A percentile compares a stretch with the other conserved stretches of the same genome.
Conservation (phyloP, 2,113 vertebrate genomes). For the Xerus inauris region DNA sequence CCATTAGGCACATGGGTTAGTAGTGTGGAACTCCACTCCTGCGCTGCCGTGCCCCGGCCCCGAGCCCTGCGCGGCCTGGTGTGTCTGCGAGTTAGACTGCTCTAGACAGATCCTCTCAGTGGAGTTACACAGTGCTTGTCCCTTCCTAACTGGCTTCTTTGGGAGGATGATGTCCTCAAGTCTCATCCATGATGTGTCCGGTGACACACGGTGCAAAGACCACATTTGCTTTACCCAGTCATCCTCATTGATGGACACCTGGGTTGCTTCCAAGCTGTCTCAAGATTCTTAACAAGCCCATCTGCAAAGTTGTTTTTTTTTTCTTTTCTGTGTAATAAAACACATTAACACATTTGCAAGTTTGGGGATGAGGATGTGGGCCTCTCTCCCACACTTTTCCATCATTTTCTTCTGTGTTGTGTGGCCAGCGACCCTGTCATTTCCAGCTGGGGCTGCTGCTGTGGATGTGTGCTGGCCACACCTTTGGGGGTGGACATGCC, state of each 20-base stretch:
- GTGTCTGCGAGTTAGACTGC: neutral
- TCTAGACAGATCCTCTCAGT: neutral
- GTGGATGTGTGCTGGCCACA: too few relatives aligned
- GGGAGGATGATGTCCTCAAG: neutral
- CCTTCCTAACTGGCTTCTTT: neutral
- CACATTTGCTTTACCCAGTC: neutral
- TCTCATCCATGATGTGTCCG: rapidly evolving
- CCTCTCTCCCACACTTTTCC: too few relatives aligned
- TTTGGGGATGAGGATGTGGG: neutral
- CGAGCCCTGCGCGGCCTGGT: neutral
- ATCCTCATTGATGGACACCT: neutral
- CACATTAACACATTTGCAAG: too few relatives aligned
- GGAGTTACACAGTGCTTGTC: neutral
- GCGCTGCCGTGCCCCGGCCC: neutral
- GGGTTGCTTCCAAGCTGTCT: neutral
- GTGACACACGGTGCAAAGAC: neutral
- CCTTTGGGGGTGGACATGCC: rapidly evolving
- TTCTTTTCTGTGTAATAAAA: too few relatives aligned
- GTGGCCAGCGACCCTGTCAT: neutral
- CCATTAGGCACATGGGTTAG: too few relatives aligned
- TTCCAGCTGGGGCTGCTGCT: neutral
- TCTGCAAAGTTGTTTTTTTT: too few relatives aligned
- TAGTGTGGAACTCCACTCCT: neutral
- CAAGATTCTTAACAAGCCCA: neutral
- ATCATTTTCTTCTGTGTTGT: too few relatives aligned